phyloP scores from a whole-genome alignment of 2,113 vertebrate species.

The Myxocyprinus asiaticus region DNA sequence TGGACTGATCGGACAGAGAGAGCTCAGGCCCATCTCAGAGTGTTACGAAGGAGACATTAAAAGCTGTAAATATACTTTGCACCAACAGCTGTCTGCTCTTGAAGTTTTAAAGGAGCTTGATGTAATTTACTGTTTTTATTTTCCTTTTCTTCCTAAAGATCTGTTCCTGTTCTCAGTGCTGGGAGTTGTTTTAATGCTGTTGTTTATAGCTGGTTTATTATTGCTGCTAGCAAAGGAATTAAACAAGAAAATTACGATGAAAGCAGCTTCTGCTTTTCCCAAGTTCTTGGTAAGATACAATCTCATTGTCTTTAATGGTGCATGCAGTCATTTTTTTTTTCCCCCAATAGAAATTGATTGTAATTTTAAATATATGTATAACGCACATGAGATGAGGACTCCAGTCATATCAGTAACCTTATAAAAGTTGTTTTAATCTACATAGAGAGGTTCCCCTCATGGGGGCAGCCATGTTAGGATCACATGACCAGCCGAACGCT shows the following conservation, averaged over 20 bases:
- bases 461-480: no score
- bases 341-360: no score
- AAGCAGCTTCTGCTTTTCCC: not conserved
- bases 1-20: not conserved
- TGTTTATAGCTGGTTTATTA: not conserved
- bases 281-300: not conserved
- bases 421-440: no score
- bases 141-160: not conserved
- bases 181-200: not conserved
- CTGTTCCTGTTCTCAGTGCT: not conserved
- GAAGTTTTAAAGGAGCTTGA: not conserved
- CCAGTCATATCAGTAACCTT: no score
- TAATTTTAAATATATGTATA: no score
- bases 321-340: no score
- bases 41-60: constrained; percentile 12
- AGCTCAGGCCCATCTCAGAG: accelerated
- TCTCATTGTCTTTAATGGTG: not conserved
- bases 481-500: no score
- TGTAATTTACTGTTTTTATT: not conserved
- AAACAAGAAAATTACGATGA: not conserved
- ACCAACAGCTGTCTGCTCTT: no score
- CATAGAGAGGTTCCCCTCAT: no score
- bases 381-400: no score
- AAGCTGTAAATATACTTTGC: not conserved
- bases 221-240: not conserved